Conservation (phyloP, 2,113 vertebrate genomes). For the Tupaia chinensis region DNA sequence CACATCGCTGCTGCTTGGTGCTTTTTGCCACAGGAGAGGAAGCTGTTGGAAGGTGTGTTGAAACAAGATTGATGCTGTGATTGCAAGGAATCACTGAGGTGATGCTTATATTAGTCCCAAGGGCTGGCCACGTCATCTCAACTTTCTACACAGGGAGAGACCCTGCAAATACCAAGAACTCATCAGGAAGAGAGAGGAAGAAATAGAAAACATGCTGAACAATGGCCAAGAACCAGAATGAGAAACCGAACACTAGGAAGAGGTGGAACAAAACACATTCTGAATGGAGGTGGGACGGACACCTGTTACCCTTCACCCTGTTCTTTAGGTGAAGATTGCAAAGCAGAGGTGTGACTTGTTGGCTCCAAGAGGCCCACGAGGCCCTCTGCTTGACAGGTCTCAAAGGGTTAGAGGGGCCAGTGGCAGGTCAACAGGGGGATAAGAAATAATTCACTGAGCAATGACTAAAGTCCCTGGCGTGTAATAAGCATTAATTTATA, state of each 20-base stretch:
- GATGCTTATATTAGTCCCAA: background rate
- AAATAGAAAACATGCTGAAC: background rate
- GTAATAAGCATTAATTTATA: background rate
- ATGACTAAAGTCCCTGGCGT: background rate
- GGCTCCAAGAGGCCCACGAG: background rate
- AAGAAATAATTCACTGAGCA: background rate
- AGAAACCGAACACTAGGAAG: background rate
- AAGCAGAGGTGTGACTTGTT: background rate
- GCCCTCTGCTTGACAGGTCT: background rate
- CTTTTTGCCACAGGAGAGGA: background rate
- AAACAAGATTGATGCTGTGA: background rate
- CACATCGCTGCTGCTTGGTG: background rate
- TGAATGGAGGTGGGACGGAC: background rate
- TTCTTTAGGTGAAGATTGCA: background rate
- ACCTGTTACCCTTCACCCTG: background rate
- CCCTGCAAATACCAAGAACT: background rate
- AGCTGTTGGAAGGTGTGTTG: background rate
- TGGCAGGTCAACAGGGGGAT: background rate
- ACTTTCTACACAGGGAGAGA: background rate
- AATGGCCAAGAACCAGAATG: background rate
- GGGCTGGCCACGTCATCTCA: background rate
- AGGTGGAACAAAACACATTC: background rate
- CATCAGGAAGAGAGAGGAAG: background rate
- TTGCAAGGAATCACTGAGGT: background rate
- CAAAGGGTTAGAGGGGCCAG: background rate